These are phyloP conservation scores for Brenthis ino DNA, from an alignment of 2,888 invertebrate genomes.

Conservation along the genomic window DNA sequence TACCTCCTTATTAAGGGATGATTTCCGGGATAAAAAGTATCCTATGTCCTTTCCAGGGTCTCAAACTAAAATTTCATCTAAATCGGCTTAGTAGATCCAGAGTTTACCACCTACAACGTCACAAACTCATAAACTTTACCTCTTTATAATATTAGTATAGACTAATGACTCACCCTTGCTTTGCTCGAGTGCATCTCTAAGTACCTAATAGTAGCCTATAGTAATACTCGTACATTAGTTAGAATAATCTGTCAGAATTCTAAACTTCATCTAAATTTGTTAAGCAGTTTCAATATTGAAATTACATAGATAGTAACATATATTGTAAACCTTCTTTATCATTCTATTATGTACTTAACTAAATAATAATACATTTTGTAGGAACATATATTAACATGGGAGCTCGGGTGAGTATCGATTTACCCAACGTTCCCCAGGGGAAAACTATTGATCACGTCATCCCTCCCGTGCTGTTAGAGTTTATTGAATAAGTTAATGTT, in stretches of 20 bases:
- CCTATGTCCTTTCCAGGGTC: too few species aligned
- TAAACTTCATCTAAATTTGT: not conserved
- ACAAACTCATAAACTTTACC: too few species aligned
- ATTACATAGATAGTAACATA: not conserved
- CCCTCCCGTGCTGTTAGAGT: slow-evolving; percentile 39
- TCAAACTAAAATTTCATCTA: too few species aligned
- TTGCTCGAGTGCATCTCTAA: too few species aligned
- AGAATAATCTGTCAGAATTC: not conserved
- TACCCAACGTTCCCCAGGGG: slow-evolving; percentile 47
- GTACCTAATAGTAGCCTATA: not conserved
- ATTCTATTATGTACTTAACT: slow-evolving; percentile 2
- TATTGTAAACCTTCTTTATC: not conserved
- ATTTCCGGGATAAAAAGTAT: too few species aligned
- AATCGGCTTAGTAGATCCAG: too few species aligned
- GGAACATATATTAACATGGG: slow-evolving; percentile 33
- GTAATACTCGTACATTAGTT: not conserved
- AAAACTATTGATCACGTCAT: slow-evolving; percentile 51
- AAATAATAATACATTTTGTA: slow-evolving; percentile 26
- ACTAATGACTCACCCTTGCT: too few species aligned
- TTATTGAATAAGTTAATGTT: slow-evolving; percentile 16
- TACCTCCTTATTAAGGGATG: too few species aligned
- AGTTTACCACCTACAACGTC: too few species aligned
- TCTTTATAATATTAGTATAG: too few species aligned
- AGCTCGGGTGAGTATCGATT: slow-evolving; percentile 45
- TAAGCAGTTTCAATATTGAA: not conserved